Evolutionary conservation across 2,113 vertebrate genomes (phyloP), one percentile per base, ranked within the genome.

Genomic region (Syngnathus floridae): DNA sequence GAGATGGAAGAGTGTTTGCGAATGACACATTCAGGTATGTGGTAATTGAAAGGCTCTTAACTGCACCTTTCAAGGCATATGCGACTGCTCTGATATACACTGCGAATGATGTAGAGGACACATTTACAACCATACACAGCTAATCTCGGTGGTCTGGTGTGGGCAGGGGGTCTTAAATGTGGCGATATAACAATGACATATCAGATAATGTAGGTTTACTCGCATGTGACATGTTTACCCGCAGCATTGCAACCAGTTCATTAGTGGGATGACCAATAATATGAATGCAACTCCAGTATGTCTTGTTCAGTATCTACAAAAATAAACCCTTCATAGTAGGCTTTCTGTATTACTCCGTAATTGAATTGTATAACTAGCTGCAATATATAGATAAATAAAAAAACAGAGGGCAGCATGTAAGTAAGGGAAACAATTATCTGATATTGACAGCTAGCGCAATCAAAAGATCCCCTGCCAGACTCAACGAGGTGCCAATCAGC

Each of bases 401-500:
- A 61, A 78, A 68, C 59, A 57, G 70, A 75, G 79, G 73, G 73
- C 66, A 76, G 74, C 66, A 74, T 80, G 84, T 86, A 80, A 75
- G 75, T 79, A 85, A 83, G 73, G 78, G 85, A 88, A 88, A 86
- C 82, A 84, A 86, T 86, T 88, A 86, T 46, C 45, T 74, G 79
- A 84, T 87, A 88, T 88, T 87, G 86, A 89, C 90, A 84, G 85
- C 80, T 63, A 76, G 78, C 62, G 88, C 86, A 91, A 91, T 91
- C 88, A 91, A 84, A 89, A 71, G 75, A 82, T 82, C 80, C 87
- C 82, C 86, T 72, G 83, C 75, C 80, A 82, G 81, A 88, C 88
- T 86, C 89, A 78, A 89, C 87, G 82, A 84, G 88, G 84, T 89
- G 88, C 88, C 91, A 92, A 92, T 91, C 90, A 91, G 85, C 73